Base-by-base conservation (phyloP, 2,888 invertebrate genomes). In the Brachyptera putata region DNA sequence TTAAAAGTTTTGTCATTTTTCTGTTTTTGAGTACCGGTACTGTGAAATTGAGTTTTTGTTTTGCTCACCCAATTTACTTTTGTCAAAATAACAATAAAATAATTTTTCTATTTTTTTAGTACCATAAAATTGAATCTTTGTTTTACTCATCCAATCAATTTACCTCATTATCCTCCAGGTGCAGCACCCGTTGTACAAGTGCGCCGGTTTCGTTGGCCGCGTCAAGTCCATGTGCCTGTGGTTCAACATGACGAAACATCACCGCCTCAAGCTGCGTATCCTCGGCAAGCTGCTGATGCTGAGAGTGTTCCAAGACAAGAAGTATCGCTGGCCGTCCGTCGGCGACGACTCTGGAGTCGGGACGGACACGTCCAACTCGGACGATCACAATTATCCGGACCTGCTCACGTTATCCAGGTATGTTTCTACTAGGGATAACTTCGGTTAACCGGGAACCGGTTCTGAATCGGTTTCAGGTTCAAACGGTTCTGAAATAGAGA, bases 211-310 rank as follows among this genome's bases (percentile, higher is more conserved):
- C 69, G 80, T 81, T 25, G 80, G 81, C 56, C 77, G 86, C 68
- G 80, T 89, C 9, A 86, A 87, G 74, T 87, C 92, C 11, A 85
- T 95, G 83, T 92, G 91, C 70, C 78, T 94, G 1, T 96, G 95
- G 95, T 89, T 89, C 74, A 96, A 95, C 75, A 87, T 91, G 72
- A 90, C 91, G 0, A 83, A 84, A 67, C 90, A 92, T 73, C 86
- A 94, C 73, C 83, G 89, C 55, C 79, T 92, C 57, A 92, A 91
- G 74, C 76, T 95, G 66, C 78, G 87, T 63, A 85, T 90, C 63
- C 76, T 91, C 68, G 85, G 87, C 0, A 83, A 84, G 70, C 79
- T 90, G 68, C 72, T 89, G 64, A 77, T 72, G 72, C 77, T 67
- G 69, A 49, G 48, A 22, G 36, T 34, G 53, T 34, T 34, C 16